These are phyloP conservation scores for Montipora capitata DNA, from an alignment of 92 coral and sea anemone genomes.

Conservation along the genomic window DNA sequence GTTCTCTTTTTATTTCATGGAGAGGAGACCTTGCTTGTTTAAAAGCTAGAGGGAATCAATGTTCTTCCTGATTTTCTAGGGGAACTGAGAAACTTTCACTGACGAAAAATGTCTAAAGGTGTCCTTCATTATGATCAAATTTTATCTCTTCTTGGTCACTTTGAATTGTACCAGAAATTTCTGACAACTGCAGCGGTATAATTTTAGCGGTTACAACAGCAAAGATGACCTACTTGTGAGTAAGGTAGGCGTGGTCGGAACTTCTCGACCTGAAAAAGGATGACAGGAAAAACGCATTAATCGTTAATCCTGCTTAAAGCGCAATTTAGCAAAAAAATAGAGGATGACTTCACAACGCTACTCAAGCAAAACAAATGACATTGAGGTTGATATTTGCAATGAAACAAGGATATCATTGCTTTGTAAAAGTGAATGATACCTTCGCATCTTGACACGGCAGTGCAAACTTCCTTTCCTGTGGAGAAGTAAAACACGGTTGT, in stretches of 20 bases:
- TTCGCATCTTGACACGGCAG: conserved; percentile 72
- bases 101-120: too few relatives aligned
- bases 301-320: conserved; percentile 10
- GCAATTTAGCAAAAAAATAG: not conserved
- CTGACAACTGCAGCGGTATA: not conserved
- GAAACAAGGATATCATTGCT: conserved; percentile 4
- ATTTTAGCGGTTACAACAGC: conserved; percentile 19
- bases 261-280: conserved; percentile 15
- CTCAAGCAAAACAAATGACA: conserved; percentile 16
- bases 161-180: not conserved
- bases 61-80: too few relatives aligned
- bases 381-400: not conserved
- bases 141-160: too few relatives aligned
- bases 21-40: not conserved
- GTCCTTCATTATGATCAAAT: too few relatives aligned
- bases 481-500: not conserved
- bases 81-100: not conserved
- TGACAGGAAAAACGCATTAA: conserved; percentile 8
- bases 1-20: not conserved
- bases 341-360: not conserved
- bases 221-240: conserved; percentile 16
- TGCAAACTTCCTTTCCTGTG: conserved; percentile 73
- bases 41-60: not conserved
- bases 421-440: conserved; percentile 37
- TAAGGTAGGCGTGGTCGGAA: conserved; percentile 21